Percentiles rank a stretch among this genome's conserved stretches.
Conservation (phyloP, 2,113 vertebrate genomes). For the Corythornis cristatus region DNA sequence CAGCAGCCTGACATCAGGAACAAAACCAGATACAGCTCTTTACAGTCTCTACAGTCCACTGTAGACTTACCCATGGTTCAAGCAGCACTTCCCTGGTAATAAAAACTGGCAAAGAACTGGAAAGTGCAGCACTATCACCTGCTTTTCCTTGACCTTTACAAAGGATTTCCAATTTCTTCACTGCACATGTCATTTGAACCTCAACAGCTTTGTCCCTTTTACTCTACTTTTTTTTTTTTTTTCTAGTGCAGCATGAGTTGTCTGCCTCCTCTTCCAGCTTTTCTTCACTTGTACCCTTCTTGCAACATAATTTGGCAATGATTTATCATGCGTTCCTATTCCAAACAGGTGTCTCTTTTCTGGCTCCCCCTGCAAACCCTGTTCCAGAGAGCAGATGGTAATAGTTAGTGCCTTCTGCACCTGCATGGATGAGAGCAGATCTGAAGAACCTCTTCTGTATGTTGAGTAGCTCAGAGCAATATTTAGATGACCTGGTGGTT, state of each 20-base stretch:
- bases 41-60: background rate
- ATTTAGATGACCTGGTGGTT: constrained; percentile 4
- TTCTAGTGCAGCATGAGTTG: background rate
- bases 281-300: background rate
- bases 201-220: background rate
- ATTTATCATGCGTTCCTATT: background rate
- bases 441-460: constrained; percentile 23
- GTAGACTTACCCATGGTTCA: background rate
- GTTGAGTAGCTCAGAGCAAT: background rate
- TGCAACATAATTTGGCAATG: background rate
- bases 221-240: background rate
- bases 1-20: background rate
- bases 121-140: background rate
- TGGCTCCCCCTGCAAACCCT: background rate
- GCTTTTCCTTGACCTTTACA: background rate
- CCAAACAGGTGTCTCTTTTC: constrained; percentile 53
- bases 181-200: background rate
- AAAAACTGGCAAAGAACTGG: background rate
- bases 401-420: constrained; percentile 61
- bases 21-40: background rate
- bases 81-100: accelerated
- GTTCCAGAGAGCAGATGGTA: constrained; percentile 60
- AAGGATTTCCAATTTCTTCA: background rate
- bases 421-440: constrained; percentile 44
- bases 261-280: background rate